These are phyloP conservation scores for Nemapogon koenigi DNA, from an alignment of 2,888 invertebrate species.

Conservation along the genomic window DNA sequence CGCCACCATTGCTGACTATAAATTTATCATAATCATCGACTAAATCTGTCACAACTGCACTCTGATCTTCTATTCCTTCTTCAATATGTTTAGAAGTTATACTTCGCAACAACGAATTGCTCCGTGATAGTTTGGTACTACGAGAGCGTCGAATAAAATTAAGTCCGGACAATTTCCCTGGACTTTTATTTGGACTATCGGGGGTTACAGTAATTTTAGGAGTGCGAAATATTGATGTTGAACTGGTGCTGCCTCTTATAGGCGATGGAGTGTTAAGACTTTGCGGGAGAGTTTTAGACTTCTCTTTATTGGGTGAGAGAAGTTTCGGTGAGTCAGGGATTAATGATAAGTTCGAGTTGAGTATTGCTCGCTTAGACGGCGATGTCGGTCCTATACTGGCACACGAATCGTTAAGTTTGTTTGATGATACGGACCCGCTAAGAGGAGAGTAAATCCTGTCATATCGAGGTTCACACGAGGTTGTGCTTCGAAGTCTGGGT, in stretches of 20 bases:
- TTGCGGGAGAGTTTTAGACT: constrained; percentile 69
- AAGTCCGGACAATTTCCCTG: constrained; percentile 54
- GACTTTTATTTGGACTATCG: constrained; percentile 60
- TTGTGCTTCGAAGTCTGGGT: constrained; percentile 46
- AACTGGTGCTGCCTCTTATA: constrained; percentile 52
- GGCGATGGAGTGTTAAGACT: constrained; percentile 56
- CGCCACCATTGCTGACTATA: constrained; percentile 45
- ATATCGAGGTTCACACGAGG: constrained; percentile 52
- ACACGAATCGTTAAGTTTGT: constrained; percentile 44
- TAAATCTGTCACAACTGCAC: constrained; percentile 42
- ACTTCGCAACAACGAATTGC: constrained; percentile 68
- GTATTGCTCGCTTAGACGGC: constrained; percentile 35
- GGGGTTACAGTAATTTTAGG: constrained; percentile 52
- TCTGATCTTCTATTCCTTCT: constrained; percentile 44
- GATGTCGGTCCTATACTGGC: constrained; percentile 37
- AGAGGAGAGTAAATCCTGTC: constrained; percentile 53
- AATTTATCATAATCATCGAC: constrained; percentile 47
- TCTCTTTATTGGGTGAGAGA: constrained; percentile 49
- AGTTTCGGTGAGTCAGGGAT: constrained; percentile 56
- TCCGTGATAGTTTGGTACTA: constrained; percentile 74
- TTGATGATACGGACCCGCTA: constrained; percentile 41
- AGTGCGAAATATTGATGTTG: constrained; percentile 50
- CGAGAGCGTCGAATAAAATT: constrained; percentile 75
- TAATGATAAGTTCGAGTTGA: constrained; percentile 51
- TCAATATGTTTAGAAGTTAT: constrained; percentile 58